These are phyloP conservation scores for Lycaena phlaeas DNA, from an alignment of 2,888 invertebrate species.

Conservation along the genomic window DNA sequence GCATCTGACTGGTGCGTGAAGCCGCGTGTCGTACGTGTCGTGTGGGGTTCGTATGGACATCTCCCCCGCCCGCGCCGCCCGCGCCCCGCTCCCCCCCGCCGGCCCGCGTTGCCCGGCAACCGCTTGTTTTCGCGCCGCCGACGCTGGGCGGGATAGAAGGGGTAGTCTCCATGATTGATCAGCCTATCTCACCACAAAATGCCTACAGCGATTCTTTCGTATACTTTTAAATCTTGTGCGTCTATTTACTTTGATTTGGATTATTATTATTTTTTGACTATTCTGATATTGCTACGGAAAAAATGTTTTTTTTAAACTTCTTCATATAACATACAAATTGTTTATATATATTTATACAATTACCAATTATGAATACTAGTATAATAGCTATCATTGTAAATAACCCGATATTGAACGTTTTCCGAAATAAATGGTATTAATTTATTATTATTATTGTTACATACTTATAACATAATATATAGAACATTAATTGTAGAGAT, in stretches of 20 bases:
- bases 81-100: slow-evolving; percentile 32
- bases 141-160: slow-evolving; percentile 66
- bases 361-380: too few species aligned
- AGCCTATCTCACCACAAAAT: slow-evolving; percentile 64
- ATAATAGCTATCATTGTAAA: too few species aligned
- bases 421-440: too few species aligned
- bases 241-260: slow-evolving; percentile 3
- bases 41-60: slow-evolving; percentile 36
- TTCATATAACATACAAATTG: too few species aligned
- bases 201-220: slow-evolving; percentile 48
- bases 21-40: slow-evolving; percentile 40
- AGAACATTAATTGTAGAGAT: too few species aligned
- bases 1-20: not conserved
- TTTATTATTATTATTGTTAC: too few species aligned
- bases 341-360: too few species aligned
- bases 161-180: slow-evolving; percentile 72
- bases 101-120: slow-evolving; percentile 56
- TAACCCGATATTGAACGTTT: too few species aligned
- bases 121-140: slow-evolving; percentile 65
- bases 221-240: slow-evolving; percentile 21
- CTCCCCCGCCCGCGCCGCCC: slow-evolving; percentile 43
- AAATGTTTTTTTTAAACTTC: too few species aligned
- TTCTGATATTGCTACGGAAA: too few species aligned
- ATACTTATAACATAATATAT: too few species aligned
- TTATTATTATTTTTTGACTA: not conserved